Evolutionary conservation across 2,888 invertebrate genomes (phyloP), one percentile per base, ranked within the genome.

Genomic region (Linnaemya tessellans): DNA sequence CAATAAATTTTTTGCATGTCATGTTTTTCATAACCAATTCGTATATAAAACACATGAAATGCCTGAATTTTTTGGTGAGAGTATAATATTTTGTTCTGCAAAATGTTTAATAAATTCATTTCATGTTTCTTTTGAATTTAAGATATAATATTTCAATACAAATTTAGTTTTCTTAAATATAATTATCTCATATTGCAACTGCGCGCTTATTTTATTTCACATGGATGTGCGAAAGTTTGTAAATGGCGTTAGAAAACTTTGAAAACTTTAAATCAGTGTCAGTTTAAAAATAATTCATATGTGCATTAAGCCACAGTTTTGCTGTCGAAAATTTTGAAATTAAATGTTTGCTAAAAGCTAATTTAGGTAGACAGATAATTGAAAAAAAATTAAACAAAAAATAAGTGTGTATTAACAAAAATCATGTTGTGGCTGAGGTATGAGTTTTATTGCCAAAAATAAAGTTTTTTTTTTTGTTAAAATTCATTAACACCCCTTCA

Each of bases 191-290:
- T 38, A 8, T 62, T 8, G 15, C 15, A 51, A 30, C 70, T 51
- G 60, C 51, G 68, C 78, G 51, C 62, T 70, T 54, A 3, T 11
- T 11, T 49, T 9, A 11, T 35, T 30, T 11, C 38, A 58, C 8
- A 77, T 77, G 58, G 58, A 58, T 67, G 77, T 58, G 35, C 46
- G 18, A 15, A 43, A n/a, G 30, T 9, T 46, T 60, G 25, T 22
- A 10, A 18, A 20, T 15, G 30, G 15, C 9, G 1, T n/a, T 9
- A n/a, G 15, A 56, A 25, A 56, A 43, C 3, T 0, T 1, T 8
- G 25, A 35, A 30, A 65, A 65, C 51, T 51, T 54, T 38, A 30
- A 64, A 77, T 35, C 35, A 77, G 41, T 58, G 46, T 30, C 2
- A 9, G 18, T 0, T 18, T 49, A 18, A 49, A n/a, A 49, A 18